Evolutionary conservation across 2,113 vertebrate species (phyloP).

Genomic region (Etheostoma spectabile): DNA sequence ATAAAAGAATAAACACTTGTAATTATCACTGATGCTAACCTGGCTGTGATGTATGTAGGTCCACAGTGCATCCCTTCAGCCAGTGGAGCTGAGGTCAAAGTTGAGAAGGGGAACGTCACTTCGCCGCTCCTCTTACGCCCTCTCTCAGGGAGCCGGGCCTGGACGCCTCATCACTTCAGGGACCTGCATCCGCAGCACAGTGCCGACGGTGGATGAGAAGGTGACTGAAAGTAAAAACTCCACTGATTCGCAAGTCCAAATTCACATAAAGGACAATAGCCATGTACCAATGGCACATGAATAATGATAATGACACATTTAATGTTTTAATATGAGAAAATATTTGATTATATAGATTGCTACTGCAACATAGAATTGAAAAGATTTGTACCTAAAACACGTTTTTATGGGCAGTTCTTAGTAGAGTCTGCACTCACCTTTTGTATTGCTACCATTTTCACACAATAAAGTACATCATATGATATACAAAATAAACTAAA

Average conservation of each 20-base stretch:
- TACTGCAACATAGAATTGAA: neutral
- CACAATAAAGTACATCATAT: conserved; percentile 19
- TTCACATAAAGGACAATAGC: neutral
- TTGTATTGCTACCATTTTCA: conserved; percentile 21
- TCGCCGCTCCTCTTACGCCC: conserved; percentile 87
- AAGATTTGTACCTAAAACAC: neutral
- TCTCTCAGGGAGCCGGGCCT: conserved; percentile 87
- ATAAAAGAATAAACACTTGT: neutral
- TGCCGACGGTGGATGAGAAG: conserved; percentile 31
- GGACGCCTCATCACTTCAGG: conserved; percentile 84
- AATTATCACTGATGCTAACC: neutral
- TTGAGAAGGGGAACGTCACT: conserved; percentile 49
- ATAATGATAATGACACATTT: neutral
- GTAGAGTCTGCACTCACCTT: conserved; percentile 3
- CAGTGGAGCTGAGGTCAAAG: conserved; percentile 69
- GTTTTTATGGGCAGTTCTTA: conserved; percentile 1
- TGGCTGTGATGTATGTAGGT: conserved; percentile 67
- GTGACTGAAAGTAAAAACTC: conserved; percentile 5
- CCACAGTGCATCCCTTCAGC: conserved; percentile 54
- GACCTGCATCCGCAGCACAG: conserved; percentile 27
- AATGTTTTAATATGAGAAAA: neutral
- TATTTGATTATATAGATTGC: neutral
- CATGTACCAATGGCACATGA: neutral
- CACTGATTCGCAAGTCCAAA: neutral
- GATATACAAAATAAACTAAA: conserved; percentile 16